Evolutionary conservation across 2,113 vertebrate genomes (phyloP).

Genomic region (Scortum barcoo): DNA sequence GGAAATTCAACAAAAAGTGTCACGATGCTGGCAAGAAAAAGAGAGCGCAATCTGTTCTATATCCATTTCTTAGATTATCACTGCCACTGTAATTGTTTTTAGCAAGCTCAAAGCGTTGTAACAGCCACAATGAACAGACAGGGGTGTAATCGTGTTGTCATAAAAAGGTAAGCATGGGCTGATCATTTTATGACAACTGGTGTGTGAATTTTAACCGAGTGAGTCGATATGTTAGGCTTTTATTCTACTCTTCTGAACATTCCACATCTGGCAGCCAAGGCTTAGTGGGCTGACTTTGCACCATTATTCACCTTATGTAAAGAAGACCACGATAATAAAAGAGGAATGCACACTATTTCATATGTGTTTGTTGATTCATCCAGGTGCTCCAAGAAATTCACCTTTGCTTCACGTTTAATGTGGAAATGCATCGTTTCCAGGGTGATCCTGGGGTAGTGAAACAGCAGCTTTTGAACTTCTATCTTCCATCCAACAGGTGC

Average conservation of each 20-base stretch:
- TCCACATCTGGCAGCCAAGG: constrained; percentile 63
- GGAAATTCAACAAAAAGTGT: background rate
- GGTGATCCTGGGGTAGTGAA: background rate
- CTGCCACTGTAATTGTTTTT: constrained; percentile 24
- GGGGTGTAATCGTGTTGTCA: constrained; percentile 30
- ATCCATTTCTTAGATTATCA: background rate
- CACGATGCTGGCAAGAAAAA: background rate
- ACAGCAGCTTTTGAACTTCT: background rate
- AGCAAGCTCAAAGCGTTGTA: background rate
- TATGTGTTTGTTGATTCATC: constrained; percentile 14
- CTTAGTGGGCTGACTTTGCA: constrained; percentile 29
- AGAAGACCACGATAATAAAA: constrained; percentile 69
- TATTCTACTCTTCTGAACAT: constrained; percentile 73
- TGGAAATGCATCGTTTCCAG: background rate
- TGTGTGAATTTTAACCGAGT: constrained; percentile 18
- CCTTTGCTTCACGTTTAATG: background rate
- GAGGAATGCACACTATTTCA: constrained; percentile 71
- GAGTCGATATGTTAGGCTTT: constrained; percentile 22
- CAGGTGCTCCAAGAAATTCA: constrained; percentile 3
- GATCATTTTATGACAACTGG: constrained; percentile 12
- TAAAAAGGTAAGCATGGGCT: background rate
- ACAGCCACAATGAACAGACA: background rate
- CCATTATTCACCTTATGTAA: constrained; percentile 68
- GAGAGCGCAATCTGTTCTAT: background rate
- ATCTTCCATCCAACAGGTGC: background rate